These are phyloP conservation scores for Perca schrenkii DNA, from an alignment of 2,113 vertebrate genomes.

Conservation along the genomic window DNA sequence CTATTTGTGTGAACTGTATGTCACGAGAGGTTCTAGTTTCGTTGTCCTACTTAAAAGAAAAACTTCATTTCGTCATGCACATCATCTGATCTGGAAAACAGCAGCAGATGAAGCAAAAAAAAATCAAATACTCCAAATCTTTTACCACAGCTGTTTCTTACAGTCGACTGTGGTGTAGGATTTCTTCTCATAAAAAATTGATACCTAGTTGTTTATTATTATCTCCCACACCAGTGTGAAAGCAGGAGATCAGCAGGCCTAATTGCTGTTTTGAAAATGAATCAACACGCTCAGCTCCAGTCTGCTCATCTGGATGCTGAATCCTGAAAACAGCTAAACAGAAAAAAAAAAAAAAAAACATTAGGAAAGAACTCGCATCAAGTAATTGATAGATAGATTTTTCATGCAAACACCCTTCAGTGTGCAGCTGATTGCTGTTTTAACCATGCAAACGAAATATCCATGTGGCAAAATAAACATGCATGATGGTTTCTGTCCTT, in stretches of 20 bases:
- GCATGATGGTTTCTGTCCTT: conserved; percentile 26
- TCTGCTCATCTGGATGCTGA: neutral
- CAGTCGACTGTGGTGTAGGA: conserved; percentile 37
- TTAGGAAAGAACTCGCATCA: conserved; percentile 11
- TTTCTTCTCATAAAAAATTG: conserved; percentile 67
- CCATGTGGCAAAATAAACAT: conserved; percentile 11
- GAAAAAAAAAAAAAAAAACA: conserved; percentile 27
- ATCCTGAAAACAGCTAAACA: conserved; percentile 27
- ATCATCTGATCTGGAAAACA: conserved; percentile 23
- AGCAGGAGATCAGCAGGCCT: conserved; percentile 34
- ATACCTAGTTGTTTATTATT: conserved; percentile 61
- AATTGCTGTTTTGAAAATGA: conserved; percentile 50
- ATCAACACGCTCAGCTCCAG: conserved; percentile 21
- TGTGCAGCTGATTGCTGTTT: conserved; percentile 14
- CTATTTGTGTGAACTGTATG: conserved; percentile 40
- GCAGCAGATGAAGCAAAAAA: conserved; percentile 18
- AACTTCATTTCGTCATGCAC: neutral
- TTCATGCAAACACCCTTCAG: conserved; percentile 4
- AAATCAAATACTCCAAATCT: neutral
- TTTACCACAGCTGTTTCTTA: conserved; percentile 41
- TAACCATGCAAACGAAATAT: conserved; percentile 29
- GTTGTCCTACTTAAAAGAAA: conserved; percentile 19
- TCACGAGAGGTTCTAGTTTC: conserved; percentile 36
- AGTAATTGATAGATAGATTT: conserved; percentile 21
- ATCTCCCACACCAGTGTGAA: conserved; percentile 44